Conservation (phyloP, 2,113 vertebrate species). For the Rhinolophus ferrumequinum region DNA sequence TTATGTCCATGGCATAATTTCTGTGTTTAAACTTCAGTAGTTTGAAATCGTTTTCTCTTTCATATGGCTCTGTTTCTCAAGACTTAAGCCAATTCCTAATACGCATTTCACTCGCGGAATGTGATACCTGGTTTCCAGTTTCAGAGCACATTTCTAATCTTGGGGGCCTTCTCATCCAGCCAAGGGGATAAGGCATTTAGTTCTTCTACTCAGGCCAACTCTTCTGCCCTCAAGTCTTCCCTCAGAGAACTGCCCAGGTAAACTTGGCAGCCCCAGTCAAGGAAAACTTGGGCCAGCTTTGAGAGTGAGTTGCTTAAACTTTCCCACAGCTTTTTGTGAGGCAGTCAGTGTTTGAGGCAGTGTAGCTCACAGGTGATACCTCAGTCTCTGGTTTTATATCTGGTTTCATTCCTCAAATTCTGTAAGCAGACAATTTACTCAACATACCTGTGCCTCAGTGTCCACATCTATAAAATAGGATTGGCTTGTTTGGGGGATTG, state of each 20-base stretch:
- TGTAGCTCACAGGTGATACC: neutral
- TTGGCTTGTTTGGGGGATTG: neutral
- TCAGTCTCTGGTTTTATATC: neutral
- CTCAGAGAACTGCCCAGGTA: neutral
- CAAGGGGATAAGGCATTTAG: neutral
- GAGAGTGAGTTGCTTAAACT: neutral
- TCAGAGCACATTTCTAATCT: neutral
- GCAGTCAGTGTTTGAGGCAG: neutral
- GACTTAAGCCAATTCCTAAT: neutral
- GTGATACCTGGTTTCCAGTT: neutral
- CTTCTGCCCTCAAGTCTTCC: neutral
- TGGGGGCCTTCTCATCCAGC: neutral
- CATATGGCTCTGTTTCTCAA: neutral
- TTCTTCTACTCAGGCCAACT: neutral
- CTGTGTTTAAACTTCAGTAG: neutral
- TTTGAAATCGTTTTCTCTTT: neutral
- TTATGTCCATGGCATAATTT: neutral
- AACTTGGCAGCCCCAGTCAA: neutral
- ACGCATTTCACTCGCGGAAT: neutral
- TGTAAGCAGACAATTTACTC: neutral
- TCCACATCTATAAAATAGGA: slow-evolving; percentile 7
- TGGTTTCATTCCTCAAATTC: neutral
- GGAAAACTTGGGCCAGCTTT: neutral
- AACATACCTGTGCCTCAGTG: neutral
- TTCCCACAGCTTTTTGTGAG: neutral